A percentile compares a stretch with the other conserved stretches of the same genome.
Evolutionary conservation across 2,888 invertebrate species (phyloP).

Genomic region (Drosophila austrosaltans): DNA sequence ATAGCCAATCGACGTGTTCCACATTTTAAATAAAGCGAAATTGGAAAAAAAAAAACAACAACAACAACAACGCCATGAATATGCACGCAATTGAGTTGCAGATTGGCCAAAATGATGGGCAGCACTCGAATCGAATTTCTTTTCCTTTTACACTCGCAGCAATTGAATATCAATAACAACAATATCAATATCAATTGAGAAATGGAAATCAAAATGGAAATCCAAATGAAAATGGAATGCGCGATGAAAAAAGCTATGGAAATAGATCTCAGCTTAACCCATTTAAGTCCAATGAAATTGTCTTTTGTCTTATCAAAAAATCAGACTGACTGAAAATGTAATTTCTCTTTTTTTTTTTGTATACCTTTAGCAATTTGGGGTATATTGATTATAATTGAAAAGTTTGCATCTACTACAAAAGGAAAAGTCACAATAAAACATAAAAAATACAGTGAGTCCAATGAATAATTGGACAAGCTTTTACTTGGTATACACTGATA

Average conservation of each 20-base stretch:
- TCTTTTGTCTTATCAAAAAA: conserved; percentile 56
- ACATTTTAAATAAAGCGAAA: conserved; percentile 62
- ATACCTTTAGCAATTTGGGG: background rate
- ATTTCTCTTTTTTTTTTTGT: conserved; percentile 65
- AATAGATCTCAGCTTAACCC: conserved; percentile 28
- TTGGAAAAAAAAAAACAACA: conserved; percentile 52
- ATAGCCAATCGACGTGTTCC: conserved; percentile 73
- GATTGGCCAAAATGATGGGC: conserved; percentile 10
- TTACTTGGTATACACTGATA: too few relatives aligned
- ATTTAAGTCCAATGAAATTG: conserved; percentile 45
- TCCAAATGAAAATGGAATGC: conserved; percentile 41
- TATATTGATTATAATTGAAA: background rate
- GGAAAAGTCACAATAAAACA: too few relatives aligned
- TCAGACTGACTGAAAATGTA: conserved; percentile 18
- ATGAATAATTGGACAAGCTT: too few relatives aligned
- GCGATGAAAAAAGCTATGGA: conserved; percentile 50
- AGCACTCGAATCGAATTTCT: conserved; percentile 49
- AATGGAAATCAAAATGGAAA: conserved; percentile 35
- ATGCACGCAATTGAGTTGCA: conserved; percentile 52
- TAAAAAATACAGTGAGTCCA: too few relatives aligned
- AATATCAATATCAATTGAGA: conserved; percentile 9
- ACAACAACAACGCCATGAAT: conserved; percentile 42
- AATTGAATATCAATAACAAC: conserved; percentile 55
- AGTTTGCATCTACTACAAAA: background rate
- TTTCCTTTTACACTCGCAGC: conserved; percentile 58